phyloP scores from a whole-genome alignment of 2,797 vertebrate genomes.

The Calcarius lapponicus region DNA sequence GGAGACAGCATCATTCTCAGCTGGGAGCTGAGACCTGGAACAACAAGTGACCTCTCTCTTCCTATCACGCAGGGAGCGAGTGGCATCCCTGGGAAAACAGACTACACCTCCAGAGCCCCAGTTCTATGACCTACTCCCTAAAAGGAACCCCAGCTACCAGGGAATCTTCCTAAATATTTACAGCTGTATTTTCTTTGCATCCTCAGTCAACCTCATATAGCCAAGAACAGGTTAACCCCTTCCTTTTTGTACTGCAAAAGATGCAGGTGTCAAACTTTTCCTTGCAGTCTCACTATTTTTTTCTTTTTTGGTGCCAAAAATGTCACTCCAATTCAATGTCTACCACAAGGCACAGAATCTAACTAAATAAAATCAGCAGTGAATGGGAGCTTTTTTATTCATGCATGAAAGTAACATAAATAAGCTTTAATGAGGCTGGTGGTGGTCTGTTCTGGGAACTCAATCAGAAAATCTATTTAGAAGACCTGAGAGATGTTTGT shows the following conservation, averaged over 20 bases:
- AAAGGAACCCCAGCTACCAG: not conserved
- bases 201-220: not conserved
- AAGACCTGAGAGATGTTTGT: slow-evolving; percentile 51
- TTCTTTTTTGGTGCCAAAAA: not conserved
- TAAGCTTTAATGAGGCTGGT: slow-evolving; percentile 52
- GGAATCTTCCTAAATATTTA: slow-evolving; percentile 15
- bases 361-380: slow-evolving; percentile 46
- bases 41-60: not conserved
- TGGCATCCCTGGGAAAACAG: slow-evolving; percentile 9
- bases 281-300: not conserved
- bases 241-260: not conserved
- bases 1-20: slow-evolving; percentile 3
- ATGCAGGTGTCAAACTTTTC: not conserved
- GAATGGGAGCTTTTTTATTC: slow-evolving; percentile 50
- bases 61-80: not conserved
- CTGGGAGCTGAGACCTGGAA: slow-evolving; percentile 6
- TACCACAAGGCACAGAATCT: slow-evolving; percentile 5
- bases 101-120: not conserved
- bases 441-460: slow-evolving; percentile 43
- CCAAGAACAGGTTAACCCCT: slow-evolving; percentile 57
- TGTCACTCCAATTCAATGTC: slow-evolving; percentile 7
- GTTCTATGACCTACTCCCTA: not conserved
- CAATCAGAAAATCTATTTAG: slow-evolving; percentile 32
- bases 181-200: slow-evolving; percentile 20
- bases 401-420: slow-evolving; percentile 55